phyloP scores from a whole-genome alignment of 2,888 invertebrate genomes.

The Salticus scenicus region DNA sequence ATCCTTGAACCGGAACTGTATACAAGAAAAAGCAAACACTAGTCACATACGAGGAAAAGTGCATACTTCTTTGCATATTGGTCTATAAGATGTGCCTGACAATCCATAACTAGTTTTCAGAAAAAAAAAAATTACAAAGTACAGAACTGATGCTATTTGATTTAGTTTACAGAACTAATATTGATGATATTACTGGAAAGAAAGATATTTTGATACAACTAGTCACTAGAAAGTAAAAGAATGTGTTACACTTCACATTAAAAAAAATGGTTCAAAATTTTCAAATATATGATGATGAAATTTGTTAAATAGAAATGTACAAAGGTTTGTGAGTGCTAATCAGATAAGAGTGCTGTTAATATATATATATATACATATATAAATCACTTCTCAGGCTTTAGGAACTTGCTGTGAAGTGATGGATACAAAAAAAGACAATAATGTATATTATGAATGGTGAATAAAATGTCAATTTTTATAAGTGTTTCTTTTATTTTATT shows the following conservation, averaged over 20 bases:
- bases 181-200: conserved; percentile 10
- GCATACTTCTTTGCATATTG: conserved; percentile 30
- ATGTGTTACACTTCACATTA: neutral
- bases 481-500: no score
- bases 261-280: no score
- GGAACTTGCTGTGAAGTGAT: conserved; percentile 21
- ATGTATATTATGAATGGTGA: conserved; percentile 42
- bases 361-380: neutral
- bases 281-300: no score
- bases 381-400: neutral
- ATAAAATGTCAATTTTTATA: conserved; percentile 62
- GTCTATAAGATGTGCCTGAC: conserved; percentile 61
- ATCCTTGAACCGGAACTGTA: no score
- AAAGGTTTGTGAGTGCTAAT: no score
- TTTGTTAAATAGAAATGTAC: no score
- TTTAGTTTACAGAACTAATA: conserved; percentile 12
- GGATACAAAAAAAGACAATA: conserved; percentile 19
- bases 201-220: conserved; percentile 57
- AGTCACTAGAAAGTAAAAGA: conserved; percentile 33
- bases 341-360: no score
- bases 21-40: neutral
- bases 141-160: conserved; percentile 33
- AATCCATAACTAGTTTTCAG: conserved; percentile 41
- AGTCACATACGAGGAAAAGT: neutral
- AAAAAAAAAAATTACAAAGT: conserved; percentile 40